Conservation (phyloP, 2,113 vertebrate species). For the Aviceda subcristata region DNA sequence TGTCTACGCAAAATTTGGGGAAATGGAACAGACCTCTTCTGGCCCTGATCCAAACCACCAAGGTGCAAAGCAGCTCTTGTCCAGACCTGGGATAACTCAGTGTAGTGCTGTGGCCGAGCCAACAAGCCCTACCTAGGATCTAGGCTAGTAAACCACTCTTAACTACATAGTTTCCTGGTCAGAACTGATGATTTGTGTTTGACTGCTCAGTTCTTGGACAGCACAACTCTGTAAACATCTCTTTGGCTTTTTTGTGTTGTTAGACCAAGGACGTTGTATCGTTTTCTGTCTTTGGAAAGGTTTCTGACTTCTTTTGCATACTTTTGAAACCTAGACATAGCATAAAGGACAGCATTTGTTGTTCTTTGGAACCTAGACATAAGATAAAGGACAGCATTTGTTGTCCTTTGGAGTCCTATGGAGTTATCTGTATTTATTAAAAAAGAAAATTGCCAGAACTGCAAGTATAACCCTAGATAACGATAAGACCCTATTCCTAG, state of each 20-base stretch:
- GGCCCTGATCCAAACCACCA: neutral
- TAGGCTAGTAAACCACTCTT: neutral
- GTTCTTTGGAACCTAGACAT: neutral
- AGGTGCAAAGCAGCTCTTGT: neutral
- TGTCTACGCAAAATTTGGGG: neutral
- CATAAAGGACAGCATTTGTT: neutral
- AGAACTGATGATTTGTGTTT: neutral
- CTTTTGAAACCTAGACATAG: neutral
- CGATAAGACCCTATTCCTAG: neutral
- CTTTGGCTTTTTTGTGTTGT: neutral
- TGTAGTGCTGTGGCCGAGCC: fast-evolving
- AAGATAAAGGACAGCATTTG: neutral
- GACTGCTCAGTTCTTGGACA: neutral
- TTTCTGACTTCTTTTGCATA: neutral
- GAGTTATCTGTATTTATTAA: slow-evolving; percentile 34
- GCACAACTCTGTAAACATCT: neutral
- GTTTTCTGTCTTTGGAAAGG: neutral
- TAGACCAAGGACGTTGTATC: neutral
- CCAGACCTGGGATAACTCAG: neutral
- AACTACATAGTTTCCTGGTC: neutral
- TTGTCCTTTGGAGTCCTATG: neutral
- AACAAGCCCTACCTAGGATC: neutral
- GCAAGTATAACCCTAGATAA: slow-evolving; percentile 26
- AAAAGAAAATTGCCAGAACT: slow-evolving; percentile 24
- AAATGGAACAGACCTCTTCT: neutral